Base-by-base conservation (phyloP, 2,888 invertebrate genomes). In the Laspeyria flexula region DNA sequence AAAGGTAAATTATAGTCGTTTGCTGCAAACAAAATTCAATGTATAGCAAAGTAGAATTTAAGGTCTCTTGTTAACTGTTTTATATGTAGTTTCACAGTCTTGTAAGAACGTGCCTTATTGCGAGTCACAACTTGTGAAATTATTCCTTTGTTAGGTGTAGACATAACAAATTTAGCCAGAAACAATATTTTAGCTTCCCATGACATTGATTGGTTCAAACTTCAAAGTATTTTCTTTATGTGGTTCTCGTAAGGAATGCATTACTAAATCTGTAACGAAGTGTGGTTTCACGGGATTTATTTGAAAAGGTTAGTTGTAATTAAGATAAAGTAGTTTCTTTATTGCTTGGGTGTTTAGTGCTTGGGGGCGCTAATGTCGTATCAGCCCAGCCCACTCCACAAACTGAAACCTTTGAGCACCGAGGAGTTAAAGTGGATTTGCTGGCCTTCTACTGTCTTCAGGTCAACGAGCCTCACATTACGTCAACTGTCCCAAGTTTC, bases 101-200 rank as follows among this genome's bases (percentile, higher is more conserved):
- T 55, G 58, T 51, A 44, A 43, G 53, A 64, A 60, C 67, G 71
- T 70, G 71, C 58, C 38, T 45, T 56, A 60, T 37, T 53, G 46
- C 37, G 47, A 64, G 48, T 61, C 43, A 46, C 44, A 70, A 56
- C 58, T 64, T 61, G 56, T 59, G 58, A 67, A 68, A 66, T 70
- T 61, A 55, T 56, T 55, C 67, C 64, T 64, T 69, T 64, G 71
- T 70, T 64, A 49, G 25, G 43, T 68, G 71, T 64, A 69, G 67
- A 70, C 68, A 69, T 55, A 69, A 69, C 71, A 68, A 68, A 66
- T 57, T 60, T 44, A 48, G 40, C 40, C 46, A 50, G 49, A 49
- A 61, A 55, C 52, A 42, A 59, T 61, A 71, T 47, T 61, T 59
- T 50, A 51, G 57, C 41, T 67, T 69, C 69, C 71, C 71, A 68